Evolutionary conservation across 2,797 vertebrate species (phyloP).

Genomic region (Xiphophorus birchmanni): DNA sequence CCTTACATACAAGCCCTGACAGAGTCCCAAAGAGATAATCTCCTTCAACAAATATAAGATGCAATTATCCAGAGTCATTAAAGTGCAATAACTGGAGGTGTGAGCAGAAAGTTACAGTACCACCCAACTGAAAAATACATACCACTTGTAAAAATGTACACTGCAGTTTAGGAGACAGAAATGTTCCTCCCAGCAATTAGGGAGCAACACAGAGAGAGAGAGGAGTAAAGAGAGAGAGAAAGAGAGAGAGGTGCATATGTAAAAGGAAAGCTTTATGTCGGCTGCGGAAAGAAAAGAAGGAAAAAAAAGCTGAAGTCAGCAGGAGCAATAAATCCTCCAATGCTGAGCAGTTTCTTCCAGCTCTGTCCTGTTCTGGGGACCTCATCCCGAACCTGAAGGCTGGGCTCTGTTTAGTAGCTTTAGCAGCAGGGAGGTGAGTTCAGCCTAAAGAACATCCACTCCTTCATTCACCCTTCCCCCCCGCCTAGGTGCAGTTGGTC

Average conservation of each 20-base stretch:
- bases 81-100: conserved; percentile 74
- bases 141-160: conserved; percentile 66
- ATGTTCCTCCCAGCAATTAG: conserved; percentile 74
- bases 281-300: conserved; percentile 51
- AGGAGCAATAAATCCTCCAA: conserved; percentile 73
- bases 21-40: conserved; percentile 63
- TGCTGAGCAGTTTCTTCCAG: conserved; percentile 68
- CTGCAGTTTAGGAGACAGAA: conserved; percentile 63
- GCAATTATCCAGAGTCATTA: conserved; percentile 75
- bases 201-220: conserved; percentile 28
- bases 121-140: conserved; percentile 68
- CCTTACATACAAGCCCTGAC: conserved; percentile 52
- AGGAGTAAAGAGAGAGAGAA: conserved; percentile 22
- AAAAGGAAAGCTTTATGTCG: conserved; percentile 68
- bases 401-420: conserved; percentile 72
- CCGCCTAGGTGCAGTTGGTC: conserved; percentile 54
- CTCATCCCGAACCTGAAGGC: conserved; percentile 58
- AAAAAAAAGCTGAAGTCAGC: conserved; percentile 76
- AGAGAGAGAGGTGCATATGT: conserved; percentile 62
- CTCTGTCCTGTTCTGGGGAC: conserved; percentile 64
- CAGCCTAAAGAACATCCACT: conserved; percentile 48
- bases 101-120: conserved; percentile 68
- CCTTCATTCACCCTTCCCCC: conserved; percentile 14
- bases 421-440: conserved; percentile 62
- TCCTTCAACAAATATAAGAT: conserved; percentile 66